Conservation (phyloP, 2,113 vertebrate genomes). For the Zapornia atra region DNA sequence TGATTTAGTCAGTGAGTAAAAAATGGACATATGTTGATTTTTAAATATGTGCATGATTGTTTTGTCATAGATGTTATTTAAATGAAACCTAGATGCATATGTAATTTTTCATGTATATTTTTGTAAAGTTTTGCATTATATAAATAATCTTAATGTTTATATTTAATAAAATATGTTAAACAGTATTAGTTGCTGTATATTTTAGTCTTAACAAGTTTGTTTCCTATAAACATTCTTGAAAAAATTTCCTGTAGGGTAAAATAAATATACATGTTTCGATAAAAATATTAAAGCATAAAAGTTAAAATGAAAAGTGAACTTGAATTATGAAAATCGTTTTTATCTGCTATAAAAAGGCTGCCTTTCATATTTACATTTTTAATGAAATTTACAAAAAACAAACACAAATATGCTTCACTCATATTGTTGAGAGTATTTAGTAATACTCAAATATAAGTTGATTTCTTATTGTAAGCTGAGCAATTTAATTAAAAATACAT, state of each 20-base stretch:
- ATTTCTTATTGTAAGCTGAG: constrained; percentile 53
- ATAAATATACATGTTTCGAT: constrained; percentile 90
- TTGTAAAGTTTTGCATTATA: constrained; percentile 85
- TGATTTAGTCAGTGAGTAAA: constrained; percentile 88
- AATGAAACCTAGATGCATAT: constrained; percentile 83
- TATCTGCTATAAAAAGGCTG: constrained; percentile 69
- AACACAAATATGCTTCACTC: neutral
- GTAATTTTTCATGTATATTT: constrained; percentile 85
- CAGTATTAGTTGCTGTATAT: constrained; percentile 87
- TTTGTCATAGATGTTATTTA: constrained; percentile 91
- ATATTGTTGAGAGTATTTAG: constrained; percentile 53
- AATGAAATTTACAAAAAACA: constrained; percentile 49
- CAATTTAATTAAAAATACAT: constrained; percentile 57
- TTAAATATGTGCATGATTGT: constrained; percentile 82
- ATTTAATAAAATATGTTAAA: constrained; percentile 94
- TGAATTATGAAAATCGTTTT: constrained; percentile 81
- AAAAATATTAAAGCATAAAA: constrained; percentile 83
- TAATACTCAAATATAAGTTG: constrained; percentile 56
- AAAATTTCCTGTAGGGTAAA: constrained; percentile 87
- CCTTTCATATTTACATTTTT: constrained; percentile 69
- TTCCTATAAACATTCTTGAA: constrained; percentile 83
- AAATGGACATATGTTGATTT: constrained; percentile 86
- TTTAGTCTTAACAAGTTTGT: constrained; percentile 87
- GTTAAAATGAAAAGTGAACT: constrained; percentile 82
- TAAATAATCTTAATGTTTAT: constrained; percentile 87